Conservation (phyloP, 2,888 invertebrate species). For the Sarcophaga caerulescens region DNA sequence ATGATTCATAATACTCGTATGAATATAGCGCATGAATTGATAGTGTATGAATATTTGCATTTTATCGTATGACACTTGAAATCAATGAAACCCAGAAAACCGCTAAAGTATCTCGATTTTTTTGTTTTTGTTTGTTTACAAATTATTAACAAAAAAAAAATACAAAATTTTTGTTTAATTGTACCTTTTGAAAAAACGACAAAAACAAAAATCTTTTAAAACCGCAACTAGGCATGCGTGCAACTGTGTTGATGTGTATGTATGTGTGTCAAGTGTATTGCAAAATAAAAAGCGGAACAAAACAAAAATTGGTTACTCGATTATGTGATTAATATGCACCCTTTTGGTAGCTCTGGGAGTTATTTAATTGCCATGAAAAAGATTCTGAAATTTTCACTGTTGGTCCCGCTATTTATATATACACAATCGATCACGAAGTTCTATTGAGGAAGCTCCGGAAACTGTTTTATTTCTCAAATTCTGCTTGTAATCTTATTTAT, state of each 20-base stretch:
- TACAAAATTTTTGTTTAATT: background rate
- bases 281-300: background rate
- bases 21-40: constrained; percentile 3
- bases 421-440: no score
- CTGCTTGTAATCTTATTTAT: no score
- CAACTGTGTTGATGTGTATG: constrained; percentile 1
- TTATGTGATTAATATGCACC: constrained; percentile 9
- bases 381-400: background rate
- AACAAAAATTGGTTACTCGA: background rate
- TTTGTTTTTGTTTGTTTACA: constrained; percentile 18
- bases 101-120: constrained; percentile 15
- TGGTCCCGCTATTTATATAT: no score
- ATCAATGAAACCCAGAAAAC: constrained; percentile 54
- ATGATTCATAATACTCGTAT: constrained; percentile 17
- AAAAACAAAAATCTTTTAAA: background rate
- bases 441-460: no score
- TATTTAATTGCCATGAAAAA: background rate
- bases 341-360: background rate
- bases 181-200: background rate
- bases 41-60: constrained; percentile 13
- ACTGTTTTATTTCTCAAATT: no score
- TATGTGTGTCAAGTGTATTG: background rate
- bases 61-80: constrained; percentile 50
- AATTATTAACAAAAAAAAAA: background rate
- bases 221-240: constrained; percentile 54